Evolutionary conservation across 2,113 vertebrate genomes (phyloP).

Genomic region (Scortum barcoo): DNA sequence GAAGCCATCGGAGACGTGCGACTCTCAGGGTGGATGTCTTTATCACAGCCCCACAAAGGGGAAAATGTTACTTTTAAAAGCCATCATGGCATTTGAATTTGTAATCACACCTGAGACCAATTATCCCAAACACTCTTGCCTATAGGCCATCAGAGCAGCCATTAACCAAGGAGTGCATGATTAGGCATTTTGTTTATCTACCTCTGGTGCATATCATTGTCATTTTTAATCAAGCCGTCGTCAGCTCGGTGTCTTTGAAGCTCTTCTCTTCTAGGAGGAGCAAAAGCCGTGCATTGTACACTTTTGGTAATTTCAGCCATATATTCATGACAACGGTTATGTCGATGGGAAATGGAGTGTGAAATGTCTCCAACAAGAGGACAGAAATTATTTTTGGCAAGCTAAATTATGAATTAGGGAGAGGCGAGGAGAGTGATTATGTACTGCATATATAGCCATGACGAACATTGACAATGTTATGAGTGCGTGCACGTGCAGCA

Average conservation of each 20-base stretch:
- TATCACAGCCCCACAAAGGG: background rate
- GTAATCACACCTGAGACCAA: slow-evolving; percentile 71
- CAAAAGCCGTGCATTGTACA: background rate
- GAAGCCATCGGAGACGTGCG: background rate
- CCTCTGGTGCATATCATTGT: slow-evolving; percentile 65
- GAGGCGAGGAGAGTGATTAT: slow-evolving; percentile 3
- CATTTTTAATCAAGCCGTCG: slow-evolving; percentile 66
- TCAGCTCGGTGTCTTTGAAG: slow-evolving; percentile 41
- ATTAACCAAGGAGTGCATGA: slow-evolving; percentile 65
- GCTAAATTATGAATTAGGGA: slow-evolving; percentile 50
- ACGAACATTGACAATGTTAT: background rate
- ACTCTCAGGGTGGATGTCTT: slow-evolving; percentile 39
- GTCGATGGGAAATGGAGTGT: slow-evolving; percentile 53
- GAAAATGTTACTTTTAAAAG: slow-evolving; percentile 57
- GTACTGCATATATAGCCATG: background rate
- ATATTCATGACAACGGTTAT: slow-evolving; percentile 19
- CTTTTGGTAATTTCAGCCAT: slow-evolving; percentile 1
- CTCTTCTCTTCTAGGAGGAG: slow-evolving; percentile 9
- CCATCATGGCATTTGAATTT: slow-evolving; percentile 66
- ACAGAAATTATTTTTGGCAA: slow-evolving; percentile 24
- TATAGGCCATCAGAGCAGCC: slow-evolving; percentile 55
- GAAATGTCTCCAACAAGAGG: slow-evolving; percentile 46
- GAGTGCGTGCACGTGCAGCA: background rate
- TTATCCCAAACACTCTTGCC: slow-evolving; percentile 65
- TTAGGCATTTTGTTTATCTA: slow-evolving; percentile 67